Percentiles rank a stretch among this genome's conserved stretches.
Evolutionary conservation across 2,888 invertebrate genomes (phyloP).

Genomic region (Panzeria rudis): DNA sequence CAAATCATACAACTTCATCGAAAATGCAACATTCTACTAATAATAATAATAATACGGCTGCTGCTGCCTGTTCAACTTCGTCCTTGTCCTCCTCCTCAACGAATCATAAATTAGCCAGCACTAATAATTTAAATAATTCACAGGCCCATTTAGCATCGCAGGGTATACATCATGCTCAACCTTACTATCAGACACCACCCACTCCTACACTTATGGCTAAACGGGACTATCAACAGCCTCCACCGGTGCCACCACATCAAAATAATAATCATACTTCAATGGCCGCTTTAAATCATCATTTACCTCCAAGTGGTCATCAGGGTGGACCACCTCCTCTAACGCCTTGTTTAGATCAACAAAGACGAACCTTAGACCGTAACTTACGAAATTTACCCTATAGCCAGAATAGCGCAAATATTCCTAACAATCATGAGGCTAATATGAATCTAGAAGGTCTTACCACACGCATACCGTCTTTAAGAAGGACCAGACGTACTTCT

Average conservation of each 20-base stretch:
- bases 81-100: slow-evolving; percentile 7
- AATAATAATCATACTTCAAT: slow-evolving; percentile 74
- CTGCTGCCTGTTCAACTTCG: no score
- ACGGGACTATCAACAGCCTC: slow-evolving; percentile 75
- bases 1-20: slow-evolving; percentile 74
- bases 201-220: slow-evolving; percentile 80
- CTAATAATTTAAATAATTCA: slow-evolving; percentile 68
- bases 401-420: slow-evolving; percentile 39
- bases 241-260: slow-evolving; percentile 81
- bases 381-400: slow-evolving; percentile 78
- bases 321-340: slow-evolving; percentile 75
- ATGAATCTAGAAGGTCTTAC: slow-evolving; percentile 78
- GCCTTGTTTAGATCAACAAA: slow-evolving; percentile 80
- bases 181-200: slow-evolving; percentile 79
- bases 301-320: slow-evolving; percentile 77
- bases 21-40: no score
- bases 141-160: slow-evolving; percentile 75
- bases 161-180: slow-evolving; percentile 79
- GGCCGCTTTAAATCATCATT: slow-evolving; percentile 58
- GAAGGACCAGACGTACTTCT: slow-evolving; percentile 81
- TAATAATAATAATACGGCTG: no score
- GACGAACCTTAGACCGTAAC: slow-evolving; percentile 81
- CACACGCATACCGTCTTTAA: slow-evolving; percentile 81
- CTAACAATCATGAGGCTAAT: slow-evolving; percentile 73
- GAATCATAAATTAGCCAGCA: slow-evolving; percentile 39